phyloP scores from a whole-genome alignment of 2,888 invertebrate species.

The Charanyca ferruginea region DNA sequence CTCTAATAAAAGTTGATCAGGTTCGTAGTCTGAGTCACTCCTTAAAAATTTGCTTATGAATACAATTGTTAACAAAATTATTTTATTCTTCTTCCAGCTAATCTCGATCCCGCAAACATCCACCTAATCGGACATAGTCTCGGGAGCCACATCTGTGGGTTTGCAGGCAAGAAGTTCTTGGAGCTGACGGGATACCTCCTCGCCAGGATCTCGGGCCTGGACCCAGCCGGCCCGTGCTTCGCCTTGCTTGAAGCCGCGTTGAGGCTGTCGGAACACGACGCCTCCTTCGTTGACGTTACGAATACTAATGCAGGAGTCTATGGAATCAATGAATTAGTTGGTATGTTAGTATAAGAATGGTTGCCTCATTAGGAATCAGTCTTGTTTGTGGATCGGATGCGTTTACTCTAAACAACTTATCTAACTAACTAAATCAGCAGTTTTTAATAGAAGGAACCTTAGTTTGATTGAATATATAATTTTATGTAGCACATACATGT shows the following conservation, averaged over 20 bases:
- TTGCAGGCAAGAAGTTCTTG: conserved; percentile 78
- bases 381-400: too few relatives aligned
- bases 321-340: conserved; percentile 77
- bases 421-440: too few relatives aligned
- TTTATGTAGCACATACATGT: too few relatives aligned
- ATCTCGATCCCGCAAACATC: conserved; percentile 73
- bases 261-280: conserved; percentile 76
- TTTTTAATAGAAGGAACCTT: too few relatives aligned
- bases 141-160: conserved; percentile 83
- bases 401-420: too few relatives aligned
- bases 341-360: conserved; percentile 67
- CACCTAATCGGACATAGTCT: conserved; percentile 87
- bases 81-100: conserved; percentile 72
- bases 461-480: too few relatives aligned
- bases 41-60: too few relatives aligned
- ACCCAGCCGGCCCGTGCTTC: conserved; percentile 88
- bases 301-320: conserved; percentile 83
- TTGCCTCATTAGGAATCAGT: background rate
- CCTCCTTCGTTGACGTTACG: conserved; percentile 80
- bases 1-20: too few relatives aligned
- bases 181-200: conserved; percentile 73
- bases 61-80: background rate
- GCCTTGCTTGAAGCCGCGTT: conserved; percentile 71
- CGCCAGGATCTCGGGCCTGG: conserved; percentile 81
- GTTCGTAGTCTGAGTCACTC: too few relatives aligned